phyloP scores from a whole-genome alignment of 2,113 vertebrate species.

The Thalassoma bifasciatum region DNA sequence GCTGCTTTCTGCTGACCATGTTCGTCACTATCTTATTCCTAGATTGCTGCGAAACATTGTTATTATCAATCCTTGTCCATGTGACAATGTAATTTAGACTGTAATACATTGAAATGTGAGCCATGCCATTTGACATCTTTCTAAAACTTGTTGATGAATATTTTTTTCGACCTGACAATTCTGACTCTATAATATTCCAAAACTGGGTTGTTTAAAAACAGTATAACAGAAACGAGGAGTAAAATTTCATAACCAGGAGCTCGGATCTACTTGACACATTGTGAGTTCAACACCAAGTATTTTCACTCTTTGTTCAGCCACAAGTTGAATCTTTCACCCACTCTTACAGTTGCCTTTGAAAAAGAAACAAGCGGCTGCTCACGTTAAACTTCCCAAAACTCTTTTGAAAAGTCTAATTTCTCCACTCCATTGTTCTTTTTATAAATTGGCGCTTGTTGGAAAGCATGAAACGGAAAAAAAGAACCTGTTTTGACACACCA shows the following conservation, averaged over 20 bases:
- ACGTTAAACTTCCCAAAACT: conserved; percentile 44
- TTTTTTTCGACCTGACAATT: neutral
- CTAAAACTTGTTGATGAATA: too few relatives aligned
- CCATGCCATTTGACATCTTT: too few relatives aligned
- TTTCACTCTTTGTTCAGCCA: neutral
- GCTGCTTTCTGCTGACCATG: too few relatives aligned
- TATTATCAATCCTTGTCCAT: too few relatives aligned
- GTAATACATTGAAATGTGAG: too few relatives aligned
- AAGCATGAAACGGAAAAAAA: conserved; percentile 53
- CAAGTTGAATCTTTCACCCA: conserved; percentile 1
- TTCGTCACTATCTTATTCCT: too few relatives aligned
- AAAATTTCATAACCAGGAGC: neutral
- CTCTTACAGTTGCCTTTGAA: conserved; percentile 12
- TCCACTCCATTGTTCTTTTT: conserved; percentile 67
- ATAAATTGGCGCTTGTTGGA: conserved; percentile 58
- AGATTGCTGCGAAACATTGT: too few relatives aligned
- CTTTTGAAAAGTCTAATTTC: conserved; percentile 62
- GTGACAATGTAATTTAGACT: too few relatives aligned
- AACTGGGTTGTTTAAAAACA: neutral
- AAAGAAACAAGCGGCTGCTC: conserved; percentile 15
- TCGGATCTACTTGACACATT: neutral
- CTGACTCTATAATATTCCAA: neutral
- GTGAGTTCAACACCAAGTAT: neutral
- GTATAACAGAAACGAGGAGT: neutral
- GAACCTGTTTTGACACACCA: conserved; percentile 69